phyloP scores from a whole-genome alignment of 2,113 vertebrate species.

The Theropithecus gelada region DNA sequence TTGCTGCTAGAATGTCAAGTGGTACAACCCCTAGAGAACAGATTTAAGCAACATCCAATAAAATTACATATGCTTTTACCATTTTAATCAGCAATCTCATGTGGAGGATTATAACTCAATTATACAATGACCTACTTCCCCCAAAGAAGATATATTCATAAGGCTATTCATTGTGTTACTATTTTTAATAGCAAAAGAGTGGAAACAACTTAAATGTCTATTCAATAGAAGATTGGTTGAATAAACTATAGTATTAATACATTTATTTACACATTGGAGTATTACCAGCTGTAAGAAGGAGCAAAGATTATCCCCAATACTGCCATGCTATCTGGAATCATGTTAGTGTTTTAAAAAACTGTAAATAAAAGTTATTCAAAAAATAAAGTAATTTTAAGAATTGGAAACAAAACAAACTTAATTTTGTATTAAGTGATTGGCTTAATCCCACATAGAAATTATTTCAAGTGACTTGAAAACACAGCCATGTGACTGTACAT shows the following conservation, averaged over 20 bases:
- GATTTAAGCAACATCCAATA: background rate
- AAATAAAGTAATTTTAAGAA: background rate
- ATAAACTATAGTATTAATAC: background rate
- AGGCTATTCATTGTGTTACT: background rate
- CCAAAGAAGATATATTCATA: background rate
- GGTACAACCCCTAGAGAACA: background rate
- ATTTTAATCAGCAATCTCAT: background rate
- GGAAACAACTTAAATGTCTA: background rate
- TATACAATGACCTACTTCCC: background rate
- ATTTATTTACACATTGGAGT: background rate
- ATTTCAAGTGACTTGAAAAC: slow-evolving; percentile 24
- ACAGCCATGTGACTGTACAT: background rate
- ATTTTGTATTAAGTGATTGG: background rate
- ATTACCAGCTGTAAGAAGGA: background rate
- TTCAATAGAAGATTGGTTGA: background rate
- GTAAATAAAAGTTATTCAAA: background rate
- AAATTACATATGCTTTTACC: background rate
- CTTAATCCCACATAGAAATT: background rate
- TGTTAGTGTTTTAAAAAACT: background rate
- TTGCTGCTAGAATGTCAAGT: background rate
- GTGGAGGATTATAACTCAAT: background rate
- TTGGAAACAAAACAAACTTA: background rate
- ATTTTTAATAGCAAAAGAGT: background rate
- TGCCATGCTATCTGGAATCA: background rate
- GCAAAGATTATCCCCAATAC: background rate